A percentile compares a stretch with the other conserved stretches of the same genome.
These are phyloP conservation scores for Argyrosomus japonicus DNA, from an alignment of 2,113 vertebrate genomes.

Conservation along the genomic window DNA sequence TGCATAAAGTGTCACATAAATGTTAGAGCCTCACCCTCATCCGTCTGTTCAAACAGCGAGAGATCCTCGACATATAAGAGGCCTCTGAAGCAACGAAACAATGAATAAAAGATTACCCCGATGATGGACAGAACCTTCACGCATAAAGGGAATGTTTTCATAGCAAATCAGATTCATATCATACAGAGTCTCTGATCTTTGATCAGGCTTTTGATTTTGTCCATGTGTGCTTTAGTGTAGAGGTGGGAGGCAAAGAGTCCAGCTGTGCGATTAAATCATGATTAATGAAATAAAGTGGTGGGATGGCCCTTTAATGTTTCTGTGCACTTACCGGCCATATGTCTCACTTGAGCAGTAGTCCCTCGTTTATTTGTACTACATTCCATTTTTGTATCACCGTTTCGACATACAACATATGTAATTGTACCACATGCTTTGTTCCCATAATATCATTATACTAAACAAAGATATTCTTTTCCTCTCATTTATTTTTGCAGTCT, in stretches of 20 bases:
- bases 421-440: background rate
- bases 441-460: background rate
- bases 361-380: background rate
- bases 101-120: conserved; percentile 70
- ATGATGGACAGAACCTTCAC: conserved; percentile 54
- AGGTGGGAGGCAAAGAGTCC: background rate
- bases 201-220: conserved; percentile 29
- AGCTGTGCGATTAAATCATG: conserved; percentile 30
- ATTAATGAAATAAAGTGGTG: background rate
- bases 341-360: background rate
- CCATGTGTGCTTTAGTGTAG: conserved; percentile 8
- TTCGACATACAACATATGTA: background rate
- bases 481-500: background rate
- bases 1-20: background rate
- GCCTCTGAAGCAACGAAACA: conserved; percentile 51
- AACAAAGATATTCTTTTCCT: background rate
- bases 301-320: conserved; percentile 6
- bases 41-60: conserved; percentile 37
- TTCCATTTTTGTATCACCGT: background rate
- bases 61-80: conserved; percentile 12
- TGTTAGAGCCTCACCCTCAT: conserved; percentile 32
- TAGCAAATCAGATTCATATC: conserved; percentile 34
- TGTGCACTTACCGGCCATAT: background rate
- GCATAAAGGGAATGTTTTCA: conserved; percentile 53
- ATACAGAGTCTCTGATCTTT: conserved; percentile 21